Percentiles rank a stretch among this genome's conserved stretches.
phyloP scores from a whole-genome alignment of 2,888 invertebrate genomes.

The Yponomeuta evonymella region DNA sequence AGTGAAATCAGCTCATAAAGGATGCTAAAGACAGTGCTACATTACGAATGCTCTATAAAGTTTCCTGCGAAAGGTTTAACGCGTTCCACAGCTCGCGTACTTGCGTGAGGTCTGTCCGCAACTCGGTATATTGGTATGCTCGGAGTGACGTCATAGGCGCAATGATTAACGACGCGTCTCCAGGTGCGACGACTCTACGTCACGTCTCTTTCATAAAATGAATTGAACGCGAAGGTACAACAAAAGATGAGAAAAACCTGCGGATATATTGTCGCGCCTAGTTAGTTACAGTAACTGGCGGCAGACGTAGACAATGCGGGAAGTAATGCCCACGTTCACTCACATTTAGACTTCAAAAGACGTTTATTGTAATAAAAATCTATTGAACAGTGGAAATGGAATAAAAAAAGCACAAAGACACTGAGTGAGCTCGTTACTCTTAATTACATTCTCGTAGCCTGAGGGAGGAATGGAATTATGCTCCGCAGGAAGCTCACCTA shows the following conservation, averaged over 20 bases:
- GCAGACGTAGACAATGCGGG: not conserved
- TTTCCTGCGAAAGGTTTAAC: not conserved
- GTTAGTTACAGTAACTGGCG: not conserved
- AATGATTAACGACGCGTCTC: not conserved
- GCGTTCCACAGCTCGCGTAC: not conserved
- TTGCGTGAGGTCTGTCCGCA: not conserved
- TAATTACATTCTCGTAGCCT: conserved; percentile 9
- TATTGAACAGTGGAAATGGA: not conserved
- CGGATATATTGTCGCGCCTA: not conserved
- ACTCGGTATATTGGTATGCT: not conserved
- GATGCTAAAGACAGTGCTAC: not conserved
- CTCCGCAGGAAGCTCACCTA: not conserved
- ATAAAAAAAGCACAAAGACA: conserved; percentile 3
- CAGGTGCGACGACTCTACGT: not conserved
- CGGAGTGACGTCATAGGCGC: not conserved
- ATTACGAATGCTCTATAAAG: not conserved
- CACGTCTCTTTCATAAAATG: not conserved
- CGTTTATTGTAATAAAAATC: not conserved
- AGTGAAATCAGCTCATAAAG: not conserved
- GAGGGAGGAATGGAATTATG: not conserved
- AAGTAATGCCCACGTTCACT: not conserved
- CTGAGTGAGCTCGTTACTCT: conserved; percentile 10
- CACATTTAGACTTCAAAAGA: conserved; percentile 6
- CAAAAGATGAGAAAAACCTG: not conserved
- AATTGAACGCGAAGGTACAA: not conserved